Conservation (phyloP, 2,797 vertebrate genomes). For the Euthynnus affinis region DNA sequence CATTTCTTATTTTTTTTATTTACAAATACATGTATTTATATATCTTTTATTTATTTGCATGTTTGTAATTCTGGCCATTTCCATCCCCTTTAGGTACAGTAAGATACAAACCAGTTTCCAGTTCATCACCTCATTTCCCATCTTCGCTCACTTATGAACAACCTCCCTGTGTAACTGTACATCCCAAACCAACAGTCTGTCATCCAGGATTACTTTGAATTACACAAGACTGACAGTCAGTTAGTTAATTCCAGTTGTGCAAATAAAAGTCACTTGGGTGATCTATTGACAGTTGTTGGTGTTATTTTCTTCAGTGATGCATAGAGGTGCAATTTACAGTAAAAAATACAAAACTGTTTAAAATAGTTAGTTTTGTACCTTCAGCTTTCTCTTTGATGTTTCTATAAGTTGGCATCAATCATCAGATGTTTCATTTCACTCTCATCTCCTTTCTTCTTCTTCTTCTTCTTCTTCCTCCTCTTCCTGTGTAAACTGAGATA, state of each 20-base stretch:
- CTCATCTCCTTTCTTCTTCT: not conserved
- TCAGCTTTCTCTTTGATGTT: slow-evolving; percentile 2
- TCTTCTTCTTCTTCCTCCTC: slow-evolving; percentile 28
- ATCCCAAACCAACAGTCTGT: not conserved
- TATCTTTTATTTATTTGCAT: not conserved
- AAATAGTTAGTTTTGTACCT: slow-evolving; percentile 11
- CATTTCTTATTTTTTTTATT: too few species aligned
- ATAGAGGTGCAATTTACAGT: too few species aligned
- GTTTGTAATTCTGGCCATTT: slow-evolving; percentile 2
- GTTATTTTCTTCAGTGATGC: not conserved
- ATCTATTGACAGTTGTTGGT: not conserved
- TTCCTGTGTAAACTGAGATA: not conserved
- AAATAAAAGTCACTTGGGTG: slow-evolving; percentile 11
- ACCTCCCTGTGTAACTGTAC: not conserved
- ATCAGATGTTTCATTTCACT: not conserved
- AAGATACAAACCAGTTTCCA: not conserved
- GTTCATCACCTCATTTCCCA: slow-evolving; percentile 4
- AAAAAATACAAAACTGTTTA: not conserved
- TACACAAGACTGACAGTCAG: not conserved
- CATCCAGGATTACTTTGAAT: not conserved
- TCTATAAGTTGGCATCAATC: not conserved
- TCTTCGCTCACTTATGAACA: slow-evolving; percentile 2
- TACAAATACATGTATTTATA: too few species aligned
- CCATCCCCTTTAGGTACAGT: not conserved
- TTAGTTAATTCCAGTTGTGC: not conserved